These are phyloP conservation scores for Sander lucioperca DNA, from an alignment of 2,113 vertebrate genomes.

Conservation along the genomic window DNA sequence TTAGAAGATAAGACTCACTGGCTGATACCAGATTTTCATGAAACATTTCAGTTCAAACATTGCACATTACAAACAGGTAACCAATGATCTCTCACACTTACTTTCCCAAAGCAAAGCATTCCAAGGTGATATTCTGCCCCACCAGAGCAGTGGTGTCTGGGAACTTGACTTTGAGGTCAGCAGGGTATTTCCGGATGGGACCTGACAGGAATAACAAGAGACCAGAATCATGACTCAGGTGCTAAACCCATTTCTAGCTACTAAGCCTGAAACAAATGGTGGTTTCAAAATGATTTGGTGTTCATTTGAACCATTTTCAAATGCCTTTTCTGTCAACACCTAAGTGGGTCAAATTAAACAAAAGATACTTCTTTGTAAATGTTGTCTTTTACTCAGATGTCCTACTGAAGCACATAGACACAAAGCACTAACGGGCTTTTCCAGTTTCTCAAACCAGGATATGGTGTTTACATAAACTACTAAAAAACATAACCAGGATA, in stretches of 20 bases:
- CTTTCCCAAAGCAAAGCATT: conserved; percentile 99
- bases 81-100: conserved; percentile 82
- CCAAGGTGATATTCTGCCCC: conserved; percentile 94
- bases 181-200: conserved; percentile 90
- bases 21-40: not conserved
- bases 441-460: not conserved
- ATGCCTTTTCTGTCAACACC: not conserved
- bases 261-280: not conserved
- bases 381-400: not conserved
- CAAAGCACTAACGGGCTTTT: not conserved
- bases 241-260: not conserved
- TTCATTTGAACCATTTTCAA: not conserved
- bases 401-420: not conserved
- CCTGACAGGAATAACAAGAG: conserved; percentile 79
- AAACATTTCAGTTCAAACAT: not conserved
- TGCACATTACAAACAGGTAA: conserved; percentile 4
- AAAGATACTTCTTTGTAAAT: not conserved
- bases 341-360: conserved; percentile 10
- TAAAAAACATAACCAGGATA: not conserved
- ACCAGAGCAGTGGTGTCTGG: conserved; percentile 89
- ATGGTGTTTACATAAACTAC: not conserved
- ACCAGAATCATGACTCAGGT: conserved; percentile 17
- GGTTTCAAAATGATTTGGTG: not conserved
- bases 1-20: not conserved
- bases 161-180: conserved; percentile 95